Evolutionary conservation across 2,888 invertebrate species (phyloP).

Genomic region (Pseudolycoriella hygida): DNA sequence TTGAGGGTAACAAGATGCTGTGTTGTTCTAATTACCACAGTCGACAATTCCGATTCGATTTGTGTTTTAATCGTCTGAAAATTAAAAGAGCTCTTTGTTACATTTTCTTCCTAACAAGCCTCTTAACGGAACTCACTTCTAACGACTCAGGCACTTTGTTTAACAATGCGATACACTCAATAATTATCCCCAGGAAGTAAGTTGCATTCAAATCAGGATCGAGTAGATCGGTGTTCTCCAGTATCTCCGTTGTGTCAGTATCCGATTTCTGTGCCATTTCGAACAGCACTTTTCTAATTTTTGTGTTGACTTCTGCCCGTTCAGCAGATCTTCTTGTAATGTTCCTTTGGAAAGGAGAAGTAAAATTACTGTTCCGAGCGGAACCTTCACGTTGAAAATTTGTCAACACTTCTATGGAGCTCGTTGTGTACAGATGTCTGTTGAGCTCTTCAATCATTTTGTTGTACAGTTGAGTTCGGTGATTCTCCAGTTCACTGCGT

Average conservation of each 20-base stretch:
- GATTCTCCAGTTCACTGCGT: constrained; percentile 47
- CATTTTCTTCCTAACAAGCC: too few species aligned
- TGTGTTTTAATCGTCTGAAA: constrained; percentile 58
- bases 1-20: constrained; percentile 51
- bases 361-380: constrained; percentile 30
- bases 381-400: constrained; percentile 42
- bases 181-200: constrained; percentile 59
- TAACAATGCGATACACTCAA: constrained; percentile 70
- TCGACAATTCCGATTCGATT: constrained; percentile 64
- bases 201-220: constrained; percentile 44
- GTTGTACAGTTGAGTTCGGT: constrained; percentile 43
- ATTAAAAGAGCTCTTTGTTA: constrained; percentile 5
- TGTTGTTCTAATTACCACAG: constrained; percentile 63
- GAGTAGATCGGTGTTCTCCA: constrained; percentile 37
- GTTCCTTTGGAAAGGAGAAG: constrained; percentile 38
- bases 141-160: constrained; percentile 72
- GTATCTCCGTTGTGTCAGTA: constrained; percentile 30
- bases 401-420: constrained; percentile 32
- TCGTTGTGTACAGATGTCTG: constrained; percentile 49
- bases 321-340: constrained; percentile 38
- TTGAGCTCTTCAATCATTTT: constrained; percentile 53
- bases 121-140: constrained; percentile 41
- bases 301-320: constrained; percentile 31
- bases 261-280: constrained; percentile 31
- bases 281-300: constrained; percentile 35